These are phyloP conservation scores for Galago senegalensis DNA, from an alignment of 2,797 vertebrate genomes.

Conservation along the genomic window DNA sequence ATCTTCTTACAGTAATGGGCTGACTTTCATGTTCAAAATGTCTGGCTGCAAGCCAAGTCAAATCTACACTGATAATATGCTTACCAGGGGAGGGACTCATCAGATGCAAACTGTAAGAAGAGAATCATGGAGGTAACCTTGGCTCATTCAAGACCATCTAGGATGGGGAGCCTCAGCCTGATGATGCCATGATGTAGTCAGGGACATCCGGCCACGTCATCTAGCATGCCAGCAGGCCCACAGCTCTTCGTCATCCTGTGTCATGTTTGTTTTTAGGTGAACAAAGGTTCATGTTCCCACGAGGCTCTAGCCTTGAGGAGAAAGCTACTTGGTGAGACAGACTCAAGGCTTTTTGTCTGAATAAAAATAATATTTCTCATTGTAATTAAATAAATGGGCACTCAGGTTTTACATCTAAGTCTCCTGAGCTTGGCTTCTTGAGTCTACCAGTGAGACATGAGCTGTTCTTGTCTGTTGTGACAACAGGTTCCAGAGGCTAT, in stretches of 20 bases:
- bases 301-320: background rate
- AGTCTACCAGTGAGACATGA: background rate
- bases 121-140: background rate
- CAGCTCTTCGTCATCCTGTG: background rate
- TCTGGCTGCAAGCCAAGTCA: background rate
- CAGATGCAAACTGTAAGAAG: background rate
- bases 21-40: constrained; percentile 27
- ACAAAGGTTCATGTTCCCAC: background rate
- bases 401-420: background rate
- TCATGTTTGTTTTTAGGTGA: background rate
- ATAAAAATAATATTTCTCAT: constrained; percentile 7
- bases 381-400: constrained; percentile 2
- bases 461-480: background rate
- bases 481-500: background rate
- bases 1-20: background rate
- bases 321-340: background rate
- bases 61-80: background rate
- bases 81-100: background rate
- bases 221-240: background rate
- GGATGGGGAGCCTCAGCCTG: background rate
- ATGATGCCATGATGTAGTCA: background rate
- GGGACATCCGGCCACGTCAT: background rate
- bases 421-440: background rate
- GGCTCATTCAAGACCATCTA: background rate
- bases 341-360: constrained; percentile 31